phyloP scores from a whole-genome alignment of 1,140 invertebrate genomes.

The Trichoplusia ni region DNA sequence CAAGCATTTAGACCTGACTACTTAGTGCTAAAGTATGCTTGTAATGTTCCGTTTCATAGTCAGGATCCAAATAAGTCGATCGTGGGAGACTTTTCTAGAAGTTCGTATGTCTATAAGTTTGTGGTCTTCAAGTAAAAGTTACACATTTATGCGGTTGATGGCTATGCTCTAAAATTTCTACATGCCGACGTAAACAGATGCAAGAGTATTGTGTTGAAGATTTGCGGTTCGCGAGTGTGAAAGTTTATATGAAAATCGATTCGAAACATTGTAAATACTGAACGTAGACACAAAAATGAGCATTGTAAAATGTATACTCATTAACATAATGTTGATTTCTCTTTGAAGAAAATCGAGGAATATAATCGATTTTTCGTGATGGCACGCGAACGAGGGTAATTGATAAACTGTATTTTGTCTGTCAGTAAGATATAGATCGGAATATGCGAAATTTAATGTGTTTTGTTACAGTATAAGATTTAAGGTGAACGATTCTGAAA shows the following conservation, averaged over 20 bases:
- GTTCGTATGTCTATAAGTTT: slow-evolving; percentile 8
- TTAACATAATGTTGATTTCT: not conserved
- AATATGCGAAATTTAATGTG: not conserved
- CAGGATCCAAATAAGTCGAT: slow-evolving; percentile 21
- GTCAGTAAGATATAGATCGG: not conserved
- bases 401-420: not conserved
- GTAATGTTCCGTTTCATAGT: not conserved
- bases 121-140: slow-evolving; percentile 26
- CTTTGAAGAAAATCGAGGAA: not conserved
- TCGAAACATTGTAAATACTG: no score
- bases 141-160: not conserved
- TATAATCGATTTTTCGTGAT: not conserved
- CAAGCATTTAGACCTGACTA: not conserved
- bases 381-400: not conserved
- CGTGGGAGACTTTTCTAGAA: slow-evolving; percentile 20
- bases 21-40: slow-evolving; percentile 9
- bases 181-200: slow-evolving; percentile 16
- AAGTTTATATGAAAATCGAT: slow-evolving; percentile 37
- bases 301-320: not conserved
- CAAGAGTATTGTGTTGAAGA: slow-evolving; percentile 39
- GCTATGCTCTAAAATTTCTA: no score
- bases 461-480: no score
- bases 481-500: no score
- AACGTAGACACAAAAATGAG: no score
- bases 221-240: slow-evolving; percentile 38